Evolutionary conservation across 2,888 invertebrate genomes (phyloP).

Genomic region (Scaptomyza tumidula): DNA sequence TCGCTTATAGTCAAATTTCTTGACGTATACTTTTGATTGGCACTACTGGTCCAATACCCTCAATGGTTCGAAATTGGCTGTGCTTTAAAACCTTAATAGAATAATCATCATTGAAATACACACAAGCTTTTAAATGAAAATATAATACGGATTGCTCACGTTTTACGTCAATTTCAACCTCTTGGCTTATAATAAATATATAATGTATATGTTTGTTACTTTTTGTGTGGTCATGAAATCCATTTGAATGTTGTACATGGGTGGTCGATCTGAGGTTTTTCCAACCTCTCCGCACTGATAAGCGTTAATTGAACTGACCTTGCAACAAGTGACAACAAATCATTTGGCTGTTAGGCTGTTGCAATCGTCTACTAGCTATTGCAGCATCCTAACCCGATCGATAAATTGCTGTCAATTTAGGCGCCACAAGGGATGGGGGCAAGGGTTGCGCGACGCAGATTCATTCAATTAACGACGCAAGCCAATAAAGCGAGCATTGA

Average conservation of each 20-base stretch:
- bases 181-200: too few relatives aligned
- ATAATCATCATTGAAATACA: too few relatives aligned
- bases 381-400: conserved; percentile 53
- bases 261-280: background rate
- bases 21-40: too few relatives aligned
- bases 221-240: too few relatives aligned
- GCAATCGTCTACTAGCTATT: conserved; percentile 66
- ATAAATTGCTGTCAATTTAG: conserved; percentile 68
- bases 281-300: conserved; percentile 1
- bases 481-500: conserved; percentile 68
- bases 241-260: background rate
- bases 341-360: conserved; percentile 55
- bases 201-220: too few relatives aligned
- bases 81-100: too few relatives aligned
- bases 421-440: conserved; percentile 15
- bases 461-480: conserved; percentile 68
- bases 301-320: conserved; percentile 51
- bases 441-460: conserved; percentile 6
- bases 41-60: too few relatives aligned
- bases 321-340: conserved; percentile 19
- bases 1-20: too few relatives aligned
- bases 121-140: too few relatives aligned
- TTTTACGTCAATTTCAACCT: too few relatives aligned
- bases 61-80: too few relatives aligned
- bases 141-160: too few relatives aligned